These are phyloP conservation scores for Trachelus stipa DNA, from an alignment of 2,888 invertebrate species.

Conservation along the genomic window DNA sequence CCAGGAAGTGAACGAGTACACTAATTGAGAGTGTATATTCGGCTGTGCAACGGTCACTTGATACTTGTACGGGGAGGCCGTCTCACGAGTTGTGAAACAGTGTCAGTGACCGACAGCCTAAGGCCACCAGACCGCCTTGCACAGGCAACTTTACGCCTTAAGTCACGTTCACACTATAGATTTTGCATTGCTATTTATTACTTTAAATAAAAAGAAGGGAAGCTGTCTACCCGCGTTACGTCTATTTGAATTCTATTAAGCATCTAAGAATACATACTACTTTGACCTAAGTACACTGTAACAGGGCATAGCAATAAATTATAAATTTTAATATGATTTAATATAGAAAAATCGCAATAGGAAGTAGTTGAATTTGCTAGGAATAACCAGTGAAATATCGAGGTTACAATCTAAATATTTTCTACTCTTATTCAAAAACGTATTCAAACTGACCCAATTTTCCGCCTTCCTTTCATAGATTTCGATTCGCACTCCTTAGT, in stretches of 20 bases:
- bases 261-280: neutral
- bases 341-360: neutral
- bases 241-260: neutral
- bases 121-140: slow-evolving; percentile 59
- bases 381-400: neutral
- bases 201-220: neutral
- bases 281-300: neutral
- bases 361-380: neutral
- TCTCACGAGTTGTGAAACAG: slow-evolving; percentile 56
- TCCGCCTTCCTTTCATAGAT: neutral
- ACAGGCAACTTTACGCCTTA: neutral
- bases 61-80: slow-evolving; percentile 32
- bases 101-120: slow-evolving; percentile 67
- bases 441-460: neutral
- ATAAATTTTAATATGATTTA: neutral
- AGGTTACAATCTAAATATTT: neutral
- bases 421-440: neutral
- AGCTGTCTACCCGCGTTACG: neutral
- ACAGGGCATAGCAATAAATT: neutral
- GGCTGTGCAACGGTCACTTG: slow-evolving; percentile 33
- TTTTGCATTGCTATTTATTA: neutral
- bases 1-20: neutral
- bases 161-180: neutral
- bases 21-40: neutral
- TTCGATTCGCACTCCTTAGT: neutral